Base-by-base conservation (phyloP, 2,797 vertebrate genomes). In the Onychomys leucogaster region DNA sequence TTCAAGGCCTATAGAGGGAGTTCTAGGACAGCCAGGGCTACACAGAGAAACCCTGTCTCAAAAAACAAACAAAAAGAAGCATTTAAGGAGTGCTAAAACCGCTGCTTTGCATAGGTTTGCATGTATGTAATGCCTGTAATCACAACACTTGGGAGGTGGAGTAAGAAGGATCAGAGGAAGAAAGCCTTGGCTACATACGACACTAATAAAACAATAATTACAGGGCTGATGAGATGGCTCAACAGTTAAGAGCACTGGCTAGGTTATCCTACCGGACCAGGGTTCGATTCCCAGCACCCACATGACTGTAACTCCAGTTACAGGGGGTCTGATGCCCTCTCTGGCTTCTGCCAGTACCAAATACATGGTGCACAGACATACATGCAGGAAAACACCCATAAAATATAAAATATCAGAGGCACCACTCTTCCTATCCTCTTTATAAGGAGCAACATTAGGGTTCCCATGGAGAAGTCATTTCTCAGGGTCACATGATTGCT, bases 401-500 rank as follows among this genome's bases (percentile, higher is more conserved):
- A 57, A 57, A 76, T 52, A 75, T 25, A 76, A 89, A 77, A 49
- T 32, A 57, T 7, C 41, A 52, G 43, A 16, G 59, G 23, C 4
- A 19, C 43, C 32, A 41, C 43, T 67, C 19, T 67, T 84, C 10
- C 49, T 37, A 52, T 12, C 23, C 59, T 7, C 12, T 55, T 34
- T 37, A 43, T 89, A 27, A 80, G n/a, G 29, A 49, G 55, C 61
- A 27, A 52, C 78, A 41, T 34, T 16, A 21, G 81, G 80, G 84
- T 32, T 65, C 80, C 81, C 71, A 46, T 17, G 77, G 65, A 73
- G 84, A 93, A 82, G 73, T 46, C 88, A 67, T 49, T 92, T 93
- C 84, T 93, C 71, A 59, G 83, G 61, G 52, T 67, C 81, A 19
- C 11, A 25, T 6, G 76, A 95, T 46, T 89, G 69, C 10, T 75